Evolutionary conservation across 1,140 invertebrate species (phyloP).

Genomic region (Copidosoma floridanum): DNA sequence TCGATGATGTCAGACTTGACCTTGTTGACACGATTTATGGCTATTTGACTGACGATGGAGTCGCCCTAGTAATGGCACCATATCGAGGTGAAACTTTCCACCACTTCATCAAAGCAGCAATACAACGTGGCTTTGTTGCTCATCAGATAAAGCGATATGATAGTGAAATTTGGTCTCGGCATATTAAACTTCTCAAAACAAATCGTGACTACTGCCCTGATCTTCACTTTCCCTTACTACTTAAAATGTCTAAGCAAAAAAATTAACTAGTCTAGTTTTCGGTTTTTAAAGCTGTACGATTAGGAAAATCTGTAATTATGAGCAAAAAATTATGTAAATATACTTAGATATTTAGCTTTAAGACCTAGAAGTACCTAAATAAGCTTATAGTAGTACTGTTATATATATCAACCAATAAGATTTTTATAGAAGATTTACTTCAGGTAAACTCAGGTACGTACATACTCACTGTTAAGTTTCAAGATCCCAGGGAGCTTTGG

Average conservation of each 20-base stretch:
- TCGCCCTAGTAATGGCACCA: constrained; percentile 76
- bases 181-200: constrained; percentile 60
- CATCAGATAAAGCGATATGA: constrained; percentile 63
- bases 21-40: constrained; percentile 70
- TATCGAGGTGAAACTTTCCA: constrained; percentile 70
- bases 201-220: constrained; percentile 66
- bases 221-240: constrained; percentile 68
- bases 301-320: no score
- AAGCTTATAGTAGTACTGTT: no score
- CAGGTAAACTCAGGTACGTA: no score
- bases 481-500: no score
- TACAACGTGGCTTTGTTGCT: constrained; percentile 61
- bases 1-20: constrained; percentile 73
- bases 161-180: constrained; percentile 65
- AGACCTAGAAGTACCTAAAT: no score
- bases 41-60: constrained; percentile 64
- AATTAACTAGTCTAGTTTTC: no score
- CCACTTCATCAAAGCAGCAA: constrained; percentile 65
- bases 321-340: no score
- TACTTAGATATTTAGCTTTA: no score
- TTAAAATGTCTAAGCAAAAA: constrained; percentile 56
- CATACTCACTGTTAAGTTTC: no score
- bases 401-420: no score
- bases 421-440: no score
- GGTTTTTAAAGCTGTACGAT: no score